phyloP scores from a whole-genome alignment of 2,113 vertebrate genomes.

The Elaphurus davidianus region DNA sequence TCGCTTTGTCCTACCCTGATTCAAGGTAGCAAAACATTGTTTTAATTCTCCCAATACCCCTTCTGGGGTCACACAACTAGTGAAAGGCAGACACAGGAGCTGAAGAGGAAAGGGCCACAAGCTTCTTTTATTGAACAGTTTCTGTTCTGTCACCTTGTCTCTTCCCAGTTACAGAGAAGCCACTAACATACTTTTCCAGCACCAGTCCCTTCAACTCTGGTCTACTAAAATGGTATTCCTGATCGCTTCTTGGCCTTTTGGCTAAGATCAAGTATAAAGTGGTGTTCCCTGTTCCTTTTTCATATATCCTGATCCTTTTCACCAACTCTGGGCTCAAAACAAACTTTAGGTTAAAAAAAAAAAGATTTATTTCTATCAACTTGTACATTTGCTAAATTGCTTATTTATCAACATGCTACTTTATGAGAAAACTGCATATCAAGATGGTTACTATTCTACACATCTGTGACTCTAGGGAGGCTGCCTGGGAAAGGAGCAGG shows the following conservation, averaged over 20 bases:
- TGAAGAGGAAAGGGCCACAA: background rate
- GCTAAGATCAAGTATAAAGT: background rate
- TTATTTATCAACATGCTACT: conserved; percentile 2
- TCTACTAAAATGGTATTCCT: background rate
- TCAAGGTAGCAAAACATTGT: conserved; percentile 12
- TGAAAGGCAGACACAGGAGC: background rate
- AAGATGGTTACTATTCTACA: background rate
- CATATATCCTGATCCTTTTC: background rate
- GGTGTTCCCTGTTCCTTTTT: background rate
- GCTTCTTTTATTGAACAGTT: background rate
- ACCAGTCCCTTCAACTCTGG: background rate
- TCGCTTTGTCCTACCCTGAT: background rate
- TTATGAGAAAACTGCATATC: background rate
- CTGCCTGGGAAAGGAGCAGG: background rate
- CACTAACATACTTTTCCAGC: background rate
- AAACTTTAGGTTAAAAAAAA: conserved; percentile 32
- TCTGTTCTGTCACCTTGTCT: background rate
- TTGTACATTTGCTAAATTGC: background rate
- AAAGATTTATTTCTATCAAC: background rate
- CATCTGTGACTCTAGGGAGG: background rate
- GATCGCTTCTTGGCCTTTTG: background rate
- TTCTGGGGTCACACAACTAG: background rate
- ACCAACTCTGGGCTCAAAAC: background rate
- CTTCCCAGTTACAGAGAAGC: background rate
- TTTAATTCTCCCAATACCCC: background rate